Base-by-base conservation (phyloP, 2,113 vertebrate species). In the Onychorhynchus coronatus region DNA sequence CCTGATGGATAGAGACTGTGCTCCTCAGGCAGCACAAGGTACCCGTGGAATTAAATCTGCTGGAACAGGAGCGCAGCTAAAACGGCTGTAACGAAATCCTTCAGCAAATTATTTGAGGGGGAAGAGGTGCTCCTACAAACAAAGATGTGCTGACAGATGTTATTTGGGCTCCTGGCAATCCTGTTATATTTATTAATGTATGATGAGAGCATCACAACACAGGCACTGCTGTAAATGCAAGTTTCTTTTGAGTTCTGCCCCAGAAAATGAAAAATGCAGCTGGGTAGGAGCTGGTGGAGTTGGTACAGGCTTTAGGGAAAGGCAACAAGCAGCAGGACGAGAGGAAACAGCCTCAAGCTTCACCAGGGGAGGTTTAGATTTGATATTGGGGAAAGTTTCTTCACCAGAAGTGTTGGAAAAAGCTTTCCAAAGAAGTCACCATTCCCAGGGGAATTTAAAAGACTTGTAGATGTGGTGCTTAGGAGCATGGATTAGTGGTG, bases 1-100 rank as follows among this genome's bases (percentile, higher is more conserved):
- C 25, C 44, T 31, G 65, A 66, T 2, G 9, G 59, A 21, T 8
- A 6, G 0, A 0, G 39, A 4, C 18, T 11, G 33, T 58, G 55
- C 62, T 85, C 37, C 65, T 62, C 47, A 28, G 56, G 10, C 6
- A 1, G 53, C 47, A 20, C 35, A 0, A 33, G 70, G 21, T 28
- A 25, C 61, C 50, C 27, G 24, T 44, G 25, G 20, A 30, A n/a
- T 62, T 41, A 46, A 66, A 31, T 30, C 65, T 92, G 47, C 61
- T 35, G 41, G 31, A 9, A 19, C 35, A 15, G 65, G n/a, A 84
- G 18, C 15, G 27, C 66, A 50, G 71, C 1, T 18, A 30, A 33
- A 21, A 14, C 33, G 35, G 33, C 8, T 55, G 70, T 3, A 18
- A 67, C 93, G 35, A 53, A 88, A 72, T 6, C 33, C 47, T 30